Evolutionary conservation across 2,113 vertebrate species (phyloP), one percentile per base, ranked within the genome.

Genomic region (Eulacestoma nigropectus): DNA sequence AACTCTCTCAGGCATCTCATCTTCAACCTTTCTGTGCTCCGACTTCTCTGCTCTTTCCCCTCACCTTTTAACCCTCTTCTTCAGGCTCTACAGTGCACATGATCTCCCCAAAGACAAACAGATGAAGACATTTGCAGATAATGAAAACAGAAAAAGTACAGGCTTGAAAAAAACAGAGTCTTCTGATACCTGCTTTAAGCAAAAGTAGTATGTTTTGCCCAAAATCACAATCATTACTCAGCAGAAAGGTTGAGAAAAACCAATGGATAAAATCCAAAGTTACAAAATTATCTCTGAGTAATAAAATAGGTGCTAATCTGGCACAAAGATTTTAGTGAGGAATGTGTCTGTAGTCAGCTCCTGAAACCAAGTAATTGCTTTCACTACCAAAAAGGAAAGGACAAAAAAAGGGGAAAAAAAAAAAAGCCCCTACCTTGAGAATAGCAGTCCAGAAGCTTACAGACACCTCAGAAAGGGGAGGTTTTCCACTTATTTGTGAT

Each of bases 371-470:
- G 30, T 18, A 69, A 90, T 16, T 69, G 23, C 9, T 78, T 56
- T 75, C 37, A 56, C 44, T 63, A 73, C 8, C 18, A 65, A 74
- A 74, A 74, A 49, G 4, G 9, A 81, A 63, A 63, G 11, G 17
- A n/a, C 16, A 19, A 59, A 55, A 44, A 62, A 42, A 4, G 0
- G 4, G 2, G 0, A 0, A 1, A 7, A 15, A 33, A 35, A 37
- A 37, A 33, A 39, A 63, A 33, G 22, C 17, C 67, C 55, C 57
- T 82, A 32, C 72, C 56, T 94, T 83, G 50, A 63, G 22, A 70
- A 80, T 1, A 92, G 59, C 52, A 63, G 63, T 42, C 62, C 85
- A 77, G 70, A 79, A 64, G 41, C 56, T 87, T 84, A 87, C 57
- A 83, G 72, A 90, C 50, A 95, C 35, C 30, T 72, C 76, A 44